Percentiles rank a stretch among this genome's conserved stretches.
phyloP scores from a whole-genome alignment of 1,140 invertebrate species.

The Lepidostoma basale region DNA sequence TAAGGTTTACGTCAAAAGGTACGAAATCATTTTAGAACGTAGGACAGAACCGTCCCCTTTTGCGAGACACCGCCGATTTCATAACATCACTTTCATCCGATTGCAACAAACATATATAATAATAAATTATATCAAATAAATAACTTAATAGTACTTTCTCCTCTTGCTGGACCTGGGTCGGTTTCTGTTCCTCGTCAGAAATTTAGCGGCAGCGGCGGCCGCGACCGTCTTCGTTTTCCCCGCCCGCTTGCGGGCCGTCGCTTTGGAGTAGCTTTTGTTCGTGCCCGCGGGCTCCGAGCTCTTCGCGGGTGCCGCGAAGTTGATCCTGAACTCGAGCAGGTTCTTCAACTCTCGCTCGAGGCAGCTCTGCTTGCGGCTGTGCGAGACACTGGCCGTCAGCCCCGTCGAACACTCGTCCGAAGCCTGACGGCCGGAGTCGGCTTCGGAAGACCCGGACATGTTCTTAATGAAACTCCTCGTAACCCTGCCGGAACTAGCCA shows the following conservation, averaged over 20 bases:
- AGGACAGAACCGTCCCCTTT: too few species aligned
- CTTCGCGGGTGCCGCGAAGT: neutral
- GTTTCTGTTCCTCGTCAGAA: neutral
- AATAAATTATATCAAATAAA: too few species aligned
- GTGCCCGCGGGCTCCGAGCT: neutral
- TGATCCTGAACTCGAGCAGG: neutral
- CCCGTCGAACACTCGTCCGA: too few species aligned
- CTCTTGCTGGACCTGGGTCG: neutral
- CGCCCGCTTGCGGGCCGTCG: neutral
- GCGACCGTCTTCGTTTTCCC: neutral
- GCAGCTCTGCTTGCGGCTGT: neutral
- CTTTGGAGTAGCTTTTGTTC: neutral
- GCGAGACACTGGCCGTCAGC: neutral
- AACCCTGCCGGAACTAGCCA: neutral
- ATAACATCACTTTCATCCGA: too few species aligned
- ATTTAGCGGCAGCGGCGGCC: neutral
- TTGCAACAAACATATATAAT: too few species aligned
- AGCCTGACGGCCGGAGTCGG: neutral
- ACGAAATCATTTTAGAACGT: too few species aligned
- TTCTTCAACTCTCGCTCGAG: neutral
- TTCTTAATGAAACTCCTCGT: neutral
- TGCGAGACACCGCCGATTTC: too few species aligned
- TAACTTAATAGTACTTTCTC: neutral
- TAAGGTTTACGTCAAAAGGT: too few species aligned
- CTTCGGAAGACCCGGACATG: neutral